Evolutionary conservation across 2,888 invertebrate genomes (phyloP).

Genomic region (Eupithecia pulchellata): DNA sequence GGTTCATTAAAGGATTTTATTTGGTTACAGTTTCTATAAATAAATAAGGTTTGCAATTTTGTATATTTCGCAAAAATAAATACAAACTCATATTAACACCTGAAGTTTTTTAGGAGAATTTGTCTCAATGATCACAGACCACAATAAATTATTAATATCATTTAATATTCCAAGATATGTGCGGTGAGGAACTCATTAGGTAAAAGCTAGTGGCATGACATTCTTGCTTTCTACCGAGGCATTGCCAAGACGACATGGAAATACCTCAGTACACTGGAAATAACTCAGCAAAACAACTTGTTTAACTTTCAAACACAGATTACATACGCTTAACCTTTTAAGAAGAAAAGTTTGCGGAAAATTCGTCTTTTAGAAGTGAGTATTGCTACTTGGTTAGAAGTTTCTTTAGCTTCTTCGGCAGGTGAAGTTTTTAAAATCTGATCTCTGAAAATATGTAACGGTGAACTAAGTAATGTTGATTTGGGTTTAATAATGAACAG

Average conservation of each 20-base stretch:
- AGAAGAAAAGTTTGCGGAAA: slow-evolving; percentile 14
- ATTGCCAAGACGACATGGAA: slow-evolving; percentile 39
- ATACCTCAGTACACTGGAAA: slow-evolving; percentile 20
- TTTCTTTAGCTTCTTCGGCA: background rate
- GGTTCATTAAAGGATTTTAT: background rate
- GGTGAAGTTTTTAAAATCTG: background rate
- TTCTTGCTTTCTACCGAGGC: slow-evolving; percentile 50
- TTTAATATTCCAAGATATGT: background rate
- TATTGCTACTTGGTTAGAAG: slow-evolving; percentile 14
- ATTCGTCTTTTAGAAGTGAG: slow-evolving; percentile 12
- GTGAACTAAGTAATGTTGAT: background rate
- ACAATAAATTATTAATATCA: background rate
- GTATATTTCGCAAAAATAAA: background rate
- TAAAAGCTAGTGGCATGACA: slow-evolving; percentile 35
- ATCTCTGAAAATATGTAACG: background rate
- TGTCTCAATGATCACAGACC: background rate
- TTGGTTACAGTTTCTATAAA: background rate
- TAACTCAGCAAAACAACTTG: slow-evolving; percentile 23
- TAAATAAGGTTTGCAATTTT: background rate
- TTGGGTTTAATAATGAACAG: background rate
- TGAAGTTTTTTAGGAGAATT: background rate
- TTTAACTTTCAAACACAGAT: slow-evolving; percentile 30
- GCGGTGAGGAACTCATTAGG: slow-evolving; percentile 18
- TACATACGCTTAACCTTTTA: slow-evolving; percentile 20
- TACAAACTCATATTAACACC: background rate